Evolutionary conservation across 92 coral and sea anemone genomes (phyloP).

Genomic region (Palythoa heliodiscus): DNA sequence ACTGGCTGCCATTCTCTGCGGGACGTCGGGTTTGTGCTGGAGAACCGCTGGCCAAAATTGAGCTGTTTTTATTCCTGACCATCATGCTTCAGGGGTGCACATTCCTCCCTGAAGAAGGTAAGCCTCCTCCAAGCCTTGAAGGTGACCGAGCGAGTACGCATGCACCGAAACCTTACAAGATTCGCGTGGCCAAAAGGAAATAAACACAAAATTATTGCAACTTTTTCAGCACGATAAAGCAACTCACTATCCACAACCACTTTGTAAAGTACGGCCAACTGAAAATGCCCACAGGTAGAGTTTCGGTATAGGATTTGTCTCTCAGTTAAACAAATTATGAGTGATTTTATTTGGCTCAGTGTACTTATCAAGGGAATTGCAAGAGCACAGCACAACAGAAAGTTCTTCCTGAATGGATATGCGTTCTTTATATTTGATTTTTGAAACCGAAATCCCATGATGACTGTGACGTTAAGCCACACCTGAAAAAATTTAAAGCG

Average conservation of each 20-base stretch:
- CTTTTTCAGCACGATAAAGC: too few relatives aligned
- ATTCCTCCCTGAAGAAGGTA: conserved; percentile 56
- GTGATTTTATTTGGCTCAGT: too few relatives aligned
- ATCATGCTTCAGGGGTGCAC: conserved; percentile 60
- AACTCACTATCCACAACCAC: neutral
- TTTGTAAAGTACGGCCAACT: neutral
- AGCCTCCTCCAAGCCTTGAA: conserved; percentile 44
- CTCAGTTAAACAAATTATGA: too few relatives aligned
- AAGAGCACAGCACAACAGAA: too few relatives aligned
- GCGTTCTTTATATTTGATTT: too few relatives aligned
- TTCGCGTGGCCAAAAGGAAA: conserved; percentile 56
- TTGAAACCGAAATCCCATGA: too few relatives aligned
- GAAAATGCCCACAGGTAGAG: too few relatives aligned
- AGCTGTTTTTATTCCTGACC: conserved; percentile 65
- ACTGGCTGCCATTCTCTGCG: neutral
- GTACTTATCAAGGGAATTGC: too few relatives aligned
- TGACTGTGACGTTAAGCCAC: too few relatives aligned
- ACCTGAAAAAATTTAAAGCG: too few relatives aligned
- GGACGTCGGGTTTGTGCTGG: conserved; percentile 3
- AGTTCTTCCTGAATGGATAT: too few relatives aligned
- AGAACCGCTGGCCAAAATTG: neutral
- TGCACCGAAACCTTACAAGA: conserved; percentile 60
- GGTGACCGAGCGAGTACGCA: conserved; percentile 37
- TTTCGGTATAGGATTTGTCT: too few relatives aligned
- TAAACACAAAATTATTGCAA: neutral